Evolutionary conservation across 2,113 vertebrate species (phyloP).

Genomic region (Halichoerus grypus): DNA sequence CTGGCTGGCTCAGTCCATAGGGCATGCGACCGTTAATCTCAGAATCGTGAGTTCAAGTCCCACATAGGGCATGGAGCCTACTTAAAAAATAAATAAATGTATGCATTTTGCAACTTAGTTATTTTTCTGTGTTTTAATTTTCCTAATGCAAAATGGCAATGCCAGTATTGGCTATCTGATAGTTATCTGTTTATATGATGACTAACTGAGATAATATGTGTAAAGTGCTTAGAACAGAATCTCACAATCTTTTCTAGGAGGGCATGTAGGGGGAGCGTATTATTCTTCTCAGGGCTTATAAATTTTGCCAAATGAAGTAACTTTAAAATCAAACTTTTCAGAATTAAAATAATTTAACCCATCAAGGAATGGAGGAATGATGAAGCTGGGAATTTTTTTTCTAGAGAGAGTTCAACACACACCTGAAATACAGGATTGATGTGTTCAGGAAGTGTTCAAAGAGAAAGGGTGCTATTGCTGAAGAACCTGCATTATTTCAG

Average conservation of each 20-base stretch:
- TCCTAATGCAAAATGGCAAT: background rate
- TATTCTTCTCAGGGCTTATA: background rate
- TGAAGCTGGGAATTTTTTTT: background rate
- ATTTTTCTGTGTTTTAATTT: background rate
- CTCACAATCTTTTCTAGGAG: background rate
- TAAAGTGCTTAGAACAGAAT: background rate
- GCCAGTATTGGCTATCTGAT: background rate
- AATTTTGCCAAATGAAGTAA: background rate
- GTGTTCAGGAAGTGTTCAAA: background rate
- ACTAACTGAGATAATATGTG: background rate
- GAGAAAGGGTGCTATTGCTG: background rate
- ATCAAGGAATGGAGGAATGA: background rate
- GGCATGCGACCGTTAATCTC: background rate
- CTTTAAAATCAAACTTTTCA: background rate
- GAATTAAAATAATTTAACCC: background rate
- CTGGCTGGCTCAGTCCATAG: background rate
- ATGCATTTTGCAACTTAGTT: background rate
- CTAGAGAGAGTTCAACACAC: background rate
- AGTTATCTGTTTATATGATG: background rate
- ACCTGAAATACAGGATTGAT: background rate
- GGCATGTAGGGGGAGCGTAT: rapidly evolving
- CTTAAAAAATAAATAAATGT: background rate
- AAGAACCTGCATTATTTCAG: background rate
- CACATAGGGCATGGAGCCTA: background rate
- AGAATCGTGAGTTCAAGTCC: background rate